Percentiles rank a stretch among this genome's conserved stretches.
These are phyloP conservation scores for Murina feae DNA, from an alignment of 2,113 vertebrate genomes.

Conservation along the genomic window DNA sequence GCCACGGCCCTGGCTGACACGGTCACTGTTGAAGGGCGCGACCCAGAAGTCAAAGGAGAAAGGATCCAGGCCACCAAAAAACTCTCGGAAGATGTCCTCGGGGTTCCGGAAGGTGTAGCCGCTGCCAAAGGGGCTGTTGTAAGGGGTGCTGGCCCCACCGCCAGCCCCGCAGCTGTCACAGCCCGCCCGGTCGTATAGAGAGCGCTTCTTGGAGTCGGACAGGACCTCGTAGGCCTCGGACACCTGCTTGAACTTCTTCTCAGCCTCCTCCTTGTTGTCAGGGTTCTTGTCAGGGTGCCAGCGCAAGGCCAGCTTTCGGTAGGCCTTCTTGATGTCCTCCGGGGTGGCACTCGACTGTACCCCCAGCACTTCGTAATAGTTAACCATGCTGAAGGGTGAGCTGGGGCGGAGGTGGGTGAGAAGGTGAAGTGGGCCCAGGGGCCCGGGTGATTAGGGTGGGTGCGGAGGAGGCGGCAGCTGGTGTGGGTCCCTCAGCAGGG, in stretches of 20 bases:
- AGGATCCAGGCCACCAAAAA: slow-evolving; percentile 56
- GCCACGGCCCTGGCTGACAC: neutral
- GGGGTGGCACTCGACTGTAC: slow-evolving; percentile 79
- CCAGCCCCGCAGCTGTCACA: slow-evolving; percentile 34
- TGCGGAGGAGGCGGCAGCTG: neutral
- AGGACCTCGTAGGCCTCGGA: slow-evolving; percentile 75
- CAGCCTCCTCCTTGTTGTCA: slow-evolving; percentile 85
- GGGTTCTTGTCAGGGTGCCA: slow-evolving; percentile 96
- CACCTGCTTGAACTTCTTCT: slow-evolving; percentile 80
- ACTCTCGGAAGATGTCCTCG: slow-evolving; percentile 50
- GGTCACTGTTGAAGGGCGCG: neutral
- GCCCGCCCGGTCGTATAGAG: slow-evolving; percentile 49
- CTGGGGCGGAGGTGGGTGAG: fast-evolving
- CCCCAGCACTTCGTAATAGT: slow-evolving; percentile 88
- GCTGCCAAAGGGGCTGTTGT: neutral
- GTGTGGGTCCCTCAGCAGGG: neutral
- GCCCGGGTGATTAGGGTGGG: neutral
- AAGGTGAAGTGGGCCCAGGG: neutral
- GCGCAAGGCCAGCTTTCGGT: slow-evolving; percentile 89
- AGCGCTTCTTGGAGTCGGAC: slow-evolving; percentile 70
- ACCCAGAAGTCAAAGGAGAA: slow-evolving; percentile 64
- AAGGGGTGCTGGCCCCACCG: neutral
- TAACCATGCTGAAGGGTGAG: slow-evolving; percentile 62
- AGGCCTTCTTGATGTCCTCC: slow-evolving; percentile 92
- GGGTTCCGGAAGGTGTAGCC: slow-evolving; percentile 50